phyloP scores from a whole-genome alignment of 2,797 vertebrate species.

The Smutsia gigantea region DNA sequence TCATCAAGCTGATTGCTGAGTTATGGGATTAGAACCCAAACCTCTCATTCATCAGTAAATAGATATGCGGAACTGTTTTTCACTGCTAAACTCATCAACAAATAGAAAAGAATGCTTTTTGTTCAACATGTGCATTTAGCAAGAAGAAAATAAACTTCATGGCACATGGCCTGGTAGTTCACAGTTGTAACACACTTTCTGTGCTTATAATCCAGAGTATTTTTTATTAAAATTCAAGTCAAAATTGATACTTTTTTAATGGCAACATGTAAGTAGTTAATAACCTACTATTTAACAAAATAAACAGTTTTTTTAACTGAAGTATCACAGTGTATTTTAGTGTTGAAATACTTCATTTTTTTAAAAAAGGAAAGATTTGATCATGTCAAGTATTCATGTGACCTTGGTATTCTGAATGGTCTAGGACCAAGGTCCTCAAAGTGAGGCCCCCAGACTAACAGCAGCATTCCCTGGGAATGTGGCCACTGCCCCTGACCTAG shows the following conservation, averaged over 20 bases:
- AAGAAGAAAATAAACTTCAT: not conserved
- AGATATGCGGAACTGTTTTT: slow-evolving; percentile 40
- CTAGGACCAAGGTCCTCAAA: not conserved
- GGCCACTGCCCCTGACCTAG: not conserved
- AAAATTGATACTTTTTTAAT: too few relatives aligned
- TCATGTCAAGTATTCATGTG: not conserved
- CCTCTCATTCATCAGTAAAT: slow-evolving; percentile 37
- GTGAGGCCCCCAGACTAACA: not conserved
- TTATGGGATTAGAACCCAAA: slow-evolving; percentile 49
- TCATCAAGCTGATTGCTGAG: slow-evolving; percentile 54
- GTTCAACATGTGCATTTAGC: not conserved
- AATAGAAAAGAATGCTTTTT: not conserved
- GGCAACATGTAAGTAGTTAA: too few relatives aligned
- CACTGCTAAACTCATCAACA: slow-evolving; percentile 46
- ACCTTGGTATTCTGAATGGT: not conserved
- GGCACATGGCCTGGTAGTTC: not conserved
- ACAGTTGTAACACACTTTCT: not conserved
- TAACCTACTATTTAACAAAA: too few relatives aligned
- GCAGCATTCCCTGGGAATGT: not conserved
- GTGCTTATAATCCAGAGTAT: too few relatives aligned
- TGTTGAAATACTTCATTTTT: not conserved
- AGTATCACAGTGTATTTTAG: too few relatives aligned
- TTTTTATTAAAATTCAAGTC: too few relatives aligned
- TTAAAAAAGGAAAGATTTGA: slow-evolving; percentile 14
- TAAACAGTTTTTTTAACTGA: too few relatives aligned